These are phyloP conservation scores for Hippocampus mohnikei DNA, from an alignment of 2,113 vertebrate genomes.

Conservation along the genomic window DNA sequence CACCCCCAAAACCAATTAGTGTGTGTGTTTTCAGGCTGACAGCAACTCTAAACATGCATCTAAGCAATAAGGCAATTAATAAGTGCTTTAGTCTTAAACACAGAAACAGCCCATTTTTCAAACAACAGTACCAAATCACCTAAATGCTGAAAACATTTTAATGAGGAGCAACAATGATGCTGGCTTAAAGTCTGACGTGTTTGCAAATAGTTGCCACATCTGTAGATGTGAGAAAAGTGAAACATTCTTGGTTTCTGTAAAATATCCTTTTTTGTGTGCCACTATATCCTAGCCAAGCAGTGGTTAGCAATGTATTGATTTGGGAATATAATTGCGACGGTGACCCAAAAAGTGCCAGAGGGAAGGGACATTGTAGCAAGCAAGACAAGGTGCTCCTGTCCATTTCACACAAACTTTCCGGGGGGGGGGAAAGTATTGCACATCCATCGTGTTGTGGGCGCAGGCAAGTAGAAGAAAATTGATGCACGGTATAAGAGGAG, in stretches of 20 bases:
- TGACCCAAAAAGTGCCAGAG: background rate
- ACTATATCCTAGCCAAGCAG: background rate
- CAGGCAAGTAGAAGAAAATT: background rate
- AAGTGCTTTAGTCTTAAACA: constrained; percentile 4
- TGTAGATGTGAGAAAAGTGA: background rate
- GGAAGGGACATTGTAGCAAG: background rate
- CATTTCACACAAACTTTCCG: background rate
- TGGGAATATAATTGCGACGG: background rate
- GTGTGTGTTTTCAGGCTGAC: background rate
- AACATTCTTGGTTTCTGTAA: background rate
- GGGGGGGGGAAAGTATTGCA: background rate
- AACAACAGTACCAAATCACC: constrained; percentile 10
- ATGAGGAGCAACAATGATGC: background rate
- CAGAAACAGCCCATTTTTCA: background rate
- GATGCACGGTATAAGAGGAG: background rate
- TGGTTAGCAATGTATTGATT: background rate
- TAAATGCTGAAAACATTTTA: constrained; percentile 25
- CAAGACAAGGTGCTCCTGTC: background rate
- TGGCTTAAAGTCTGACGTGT: background rate
- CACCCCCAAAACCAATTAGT: background rate
- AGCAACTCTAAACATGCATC: constrained; percentile 7
- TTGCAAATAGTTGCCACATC: background rate
- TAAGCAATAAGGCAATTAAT: constrained; percentile 1
- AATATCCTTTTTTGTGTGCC: background rate
- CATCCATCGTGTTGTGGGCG: background rate